These are phyloP conservation scores for Latrodectus hesperus DNA, from an alignment of 2,888 invertebrate species.

Conservation along the genomic window DNA sequence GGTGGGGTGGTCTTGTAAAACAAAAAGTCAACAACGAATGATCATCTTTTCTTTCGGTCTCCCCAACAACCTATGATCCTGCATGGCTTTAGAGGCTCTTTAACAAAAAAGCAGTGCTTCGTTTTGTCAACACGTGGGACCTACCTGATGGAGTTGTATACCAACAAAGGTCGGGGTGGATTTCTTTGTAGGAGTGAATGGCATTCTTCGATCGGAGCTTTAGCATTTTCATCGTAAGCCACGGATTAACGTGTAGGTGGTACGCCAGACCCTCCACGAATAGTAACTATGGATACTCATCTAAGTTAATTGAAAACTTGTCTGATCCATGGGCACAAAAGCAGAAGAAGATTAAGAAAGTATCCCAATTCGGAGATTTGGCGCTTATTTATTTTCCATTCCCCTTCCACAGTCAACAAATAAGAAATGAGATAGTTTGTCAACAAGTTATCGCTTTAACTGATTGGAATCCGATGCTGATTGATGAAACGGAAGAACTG, in stretches of 20 bases:
- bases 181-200: not conserved
- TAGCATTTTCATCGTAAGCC: not conserved
- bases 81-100: not conserved
- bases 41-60: slow-evolving; percentile 42
- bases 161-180: slow-evolving; percentile 6
- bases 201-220: not conserved
- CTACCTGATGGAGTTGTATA: slow-evolving; percentile 50
- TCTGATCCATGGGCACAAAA: not conserved
- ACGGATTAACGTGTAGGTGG: not conserved
- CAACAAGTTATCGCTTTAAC: too few species aligned
- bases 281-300: not conserved
- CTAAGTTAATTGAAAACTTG: not conserved
- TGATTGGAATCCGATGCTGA: too few species aligned
- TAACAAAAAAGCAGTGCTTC: not conserved
- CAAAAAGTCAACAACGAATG: slow-evolving; percentile 64
- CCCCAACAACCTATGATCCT: slow-evolving; percentile 27
- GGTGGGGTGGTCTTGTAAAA: slow-evolving; percentile 50
- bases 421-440: too few species aligned
- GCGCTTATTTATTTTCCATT: too few species aligned
- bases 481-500: too few species aligned
- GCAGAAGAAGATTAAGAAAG: not conserved
- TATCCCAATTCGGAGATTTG: too few species aligned
- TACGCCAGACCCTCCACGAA: not conserved
- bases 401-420: too few species aligned
- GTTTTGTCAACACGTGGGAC: slow-evolving; percentile 22